A percentile compares a stretch with the other conserved stretches of the same genome.
Evolutionary conservation across 2,888 invertebrate species (phyloP).

Genomic region (Horisme vitalbata): DNA sequence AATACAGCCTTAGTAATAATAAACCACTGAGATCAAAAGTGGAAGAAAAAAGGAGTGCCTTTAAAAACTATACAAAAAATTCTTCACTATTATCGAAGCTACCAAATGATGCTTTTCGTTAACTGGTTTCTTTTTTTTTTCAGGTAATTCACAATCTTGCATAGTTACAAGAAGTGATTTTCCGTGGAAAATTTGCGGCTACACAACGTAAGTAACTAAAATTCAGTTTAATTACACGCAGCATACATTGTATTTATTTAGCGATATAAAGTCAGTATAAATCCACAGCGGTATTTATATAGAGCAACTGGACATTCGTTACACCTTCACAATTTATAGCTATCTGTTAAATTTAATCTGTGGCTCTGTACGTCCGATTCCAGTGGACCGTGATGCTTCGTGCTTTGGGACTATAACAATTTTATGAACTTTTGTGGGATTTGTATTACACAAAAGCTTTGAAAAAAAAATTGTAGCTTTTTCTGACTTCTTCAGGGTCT

Average conservation of each 20-base stretch:
- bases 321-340: constrained; percentile 19
- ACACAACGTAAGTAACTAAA: constrained; percentile 21
- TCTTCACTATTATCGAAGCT: neutral
- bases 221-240: too few relatives aligned
- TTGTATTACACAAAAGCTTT: too few relatives aligned
- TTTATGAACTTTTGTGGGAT: constrained; percentile 37
- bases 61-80: too few relatives aligned
- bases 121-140: constrained; percentile 34
- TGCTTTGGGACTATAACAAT: constrained; percentile 47
- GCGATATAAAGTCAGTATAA: neutral
- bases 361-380: constrained; percentile 10
- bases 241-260: too few relatives aligned
- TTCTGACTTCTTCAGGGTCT: too few relatives aligned
- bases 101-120: neutral
- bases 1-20: too few relatives aligned
- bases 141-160: constrained; percentile 77
- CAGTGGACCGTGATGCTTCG: constrained; percentile 44
- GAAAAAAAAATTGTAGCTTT: too few relatives aligned
- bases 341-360: constrained; percentile 19
- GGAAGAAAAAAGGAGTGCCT: too few relatives aligned
- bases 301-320: constrained; percentile 12
- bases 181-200: constrained; percentile 42
- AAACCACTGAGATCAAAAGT: too few relatives aligned
- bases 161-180: constrained; percentile 65
- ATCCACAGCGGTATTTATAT: constrained; percentile 7